Conservation (phyloP, 1,140 invertebrate genomes). For the Drosophila baimaii region DNA sequence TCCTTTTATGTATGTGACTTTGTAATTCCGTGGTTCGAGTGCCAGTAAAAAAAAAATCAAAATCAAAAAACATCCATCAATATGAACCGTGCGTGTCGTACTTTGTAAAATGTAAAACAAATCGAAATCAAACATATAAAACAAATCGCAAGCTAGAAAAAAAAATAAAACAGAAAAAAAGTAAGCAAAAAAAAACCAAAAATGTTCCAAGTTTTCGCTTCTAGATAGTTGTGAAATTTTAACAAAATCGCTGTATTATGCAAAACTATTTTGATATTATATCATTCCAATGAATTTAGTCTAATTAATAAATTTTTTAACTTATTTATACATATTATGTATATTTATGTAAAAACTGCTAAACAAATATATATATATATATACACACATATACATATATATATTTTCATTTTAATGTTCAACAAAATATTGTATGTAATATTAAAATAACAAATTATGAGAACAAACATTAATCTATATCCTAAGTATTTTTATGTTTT, state of each 20-base stretch:
- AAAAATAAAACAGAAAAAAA: conserved; percentile 13
- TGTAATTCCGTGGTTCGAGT: conserved; percentile 20
- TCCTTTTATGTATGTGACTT: conserved; percentile 32
- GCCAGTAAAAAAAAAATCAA: conserved; percentile 17
- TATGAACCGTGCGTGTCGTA: conserved; percentile 65
- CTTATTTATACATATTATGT: conserved; percentile 79
- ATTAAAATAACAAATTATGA: conserved; percentile 39
- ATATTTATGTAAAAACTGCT: conserved; percentile 76
- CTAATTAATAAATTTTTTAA: conserved; percentile 83
- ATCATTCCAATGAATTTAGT: conserved; percentile 83
- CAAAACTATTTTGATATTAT: conserved; percentile 83
- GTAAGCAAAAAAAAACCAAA: conserved; percentile 11
- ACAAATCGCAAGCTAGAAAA: conserved; percentile 14
- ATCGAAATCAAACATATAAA: conserved; percentile 30
- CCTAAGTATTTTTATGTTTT: conserved; percentile 81
- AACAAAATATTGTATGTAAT: conserved; percentile 56
- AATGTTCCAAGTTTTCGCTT: conserved; percentile 73
- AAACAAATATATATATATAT: conserved; percentile 65
- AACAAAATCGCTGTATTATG: conserved; percentile 74
- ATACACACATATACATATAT: conserved; percentile 70
- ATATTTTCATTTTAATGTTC: conserved; percentile 79
- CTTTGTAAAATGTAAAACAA: conserved; percentile 64
- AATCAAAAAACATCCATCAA: conserved; percentile 48
- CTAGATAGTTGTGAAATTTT: conserved; percentile 82
- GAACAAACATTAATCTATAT: conserved; percentile 58